phyloP scores from a whole-genome alignment of 2,113 vertebrate species.

The Arizona elegans region DNA sequence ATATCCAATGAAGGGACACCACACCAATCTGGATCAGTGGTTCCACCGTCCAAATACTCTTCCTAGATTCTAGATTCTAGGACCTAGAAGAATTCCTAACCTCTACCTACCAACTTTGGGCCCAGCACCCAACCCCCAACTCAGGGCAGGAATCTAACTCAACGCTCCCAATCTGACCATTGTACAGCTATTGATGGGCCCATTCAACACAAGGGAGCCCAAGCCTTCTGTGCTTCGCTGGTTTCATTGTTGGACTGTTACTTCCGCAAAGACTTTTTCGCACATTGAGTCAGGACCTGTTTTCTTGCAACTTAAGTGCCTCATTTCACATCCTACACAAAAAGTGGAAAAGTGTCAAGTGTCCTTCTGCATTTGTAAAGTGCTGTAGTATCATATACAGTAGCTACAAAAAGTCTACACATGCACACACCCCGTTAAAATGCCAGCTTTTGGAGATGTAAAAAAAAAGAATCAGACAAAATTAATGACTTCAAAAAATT shows the following conservation, averaged over 20 bases:
- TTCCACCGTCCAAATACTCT: background rate
- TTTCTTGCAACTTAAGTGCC: no score
- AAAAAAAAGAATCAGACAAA: background rate
- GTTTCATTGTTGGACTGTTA: background rate
- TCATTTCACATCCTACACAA: no score
- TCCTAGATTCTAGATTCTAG: background rate
- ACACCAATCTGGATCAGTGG: background rate
- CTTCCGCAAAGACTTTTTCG: background rate
- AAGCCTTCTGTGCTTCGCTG: background rate
- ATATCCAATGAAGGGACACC: background rate
- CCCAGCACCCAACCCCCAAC: background rate
- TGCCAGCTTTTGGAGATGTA: background rate
- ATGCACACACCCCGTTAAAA: background rate
- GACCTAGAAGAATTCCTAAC: background rate
- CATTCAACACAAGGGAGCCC: background rate
- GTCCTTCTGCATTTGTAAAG: background rate
- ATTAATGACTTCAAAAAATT: background rate
- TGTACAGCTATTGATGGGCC: background rate
- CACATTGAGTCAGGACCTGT: background rate
- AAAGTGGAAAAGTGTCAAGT: background rate
- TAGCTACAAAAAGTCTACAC: background rate
- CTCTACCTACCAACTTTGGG: background rate
- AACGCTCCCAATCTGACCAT: background rate
- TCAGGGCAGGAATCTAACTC: background rate
- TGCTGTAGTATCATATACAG: background rate